These are phyloP conservation scores for Serilophus lunatus DNA, from an alignment of 2,113 vertebrate species.

Conservation along the genomic window DNA sequence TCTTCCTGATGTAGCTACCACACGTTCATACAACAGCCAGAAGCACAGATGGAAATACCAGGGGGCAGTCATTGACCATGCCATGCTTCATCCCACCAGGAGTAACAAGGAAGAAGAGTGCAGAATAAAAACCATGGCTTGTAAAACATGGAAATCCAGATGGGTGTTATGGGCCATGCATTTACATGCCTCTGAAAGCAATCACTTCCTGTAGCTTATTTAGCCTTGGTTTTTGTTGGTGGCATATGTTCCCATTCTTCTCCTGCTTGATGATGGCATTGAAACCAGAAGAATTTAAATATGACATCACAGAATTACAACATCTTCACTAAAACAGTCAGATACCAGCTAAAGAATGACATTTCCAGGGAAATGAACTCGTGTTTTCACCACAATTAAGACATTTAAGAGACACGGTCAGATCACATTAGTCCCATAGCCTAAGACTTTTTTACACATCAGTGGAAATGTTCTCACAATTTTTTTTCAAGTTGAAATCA, in stretches of 20 bases:
- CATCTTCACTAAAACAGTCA: background rate
- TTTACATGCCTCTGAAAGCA: background rate
- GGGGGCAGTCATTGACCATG: background rate
- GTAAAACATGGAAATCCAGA: background rate
- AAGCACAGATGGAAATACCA: background rate
- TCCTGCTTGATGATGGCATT: background rate
- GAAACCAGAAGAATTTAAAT: constrained; percentile 49
- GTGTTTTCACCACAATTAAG: background rate
- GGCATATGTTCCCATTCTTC: background rate
- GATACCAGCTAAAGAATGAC: background rate
- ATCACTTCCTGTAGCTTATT: background rate
- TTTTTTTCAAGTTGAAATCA: background rate
- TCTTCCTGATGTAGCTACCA: background rate
- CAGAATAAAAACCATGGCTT: background rate
- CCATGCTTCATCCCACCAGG: background rate
- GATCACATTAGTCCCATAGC: accelerated
- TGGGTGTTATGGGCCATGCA: background rate
- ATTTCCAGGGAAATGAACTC: background rate
- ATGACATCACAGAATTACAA: background rate
- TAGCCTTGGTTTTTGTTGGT: background rate
- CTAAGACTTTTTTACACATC: background rate
- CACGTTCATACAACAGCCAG: accelerated
- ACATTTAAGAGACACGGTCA: background rate
- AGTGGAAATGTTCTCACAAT: background rate
- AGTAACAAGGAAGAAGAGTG: background rate